Evolutionary conservation across 2,888 invertebrate species (phyloP), one percentile per base, ranked within the genome.

Genomic region (Terebella lapidaria): DNA sequence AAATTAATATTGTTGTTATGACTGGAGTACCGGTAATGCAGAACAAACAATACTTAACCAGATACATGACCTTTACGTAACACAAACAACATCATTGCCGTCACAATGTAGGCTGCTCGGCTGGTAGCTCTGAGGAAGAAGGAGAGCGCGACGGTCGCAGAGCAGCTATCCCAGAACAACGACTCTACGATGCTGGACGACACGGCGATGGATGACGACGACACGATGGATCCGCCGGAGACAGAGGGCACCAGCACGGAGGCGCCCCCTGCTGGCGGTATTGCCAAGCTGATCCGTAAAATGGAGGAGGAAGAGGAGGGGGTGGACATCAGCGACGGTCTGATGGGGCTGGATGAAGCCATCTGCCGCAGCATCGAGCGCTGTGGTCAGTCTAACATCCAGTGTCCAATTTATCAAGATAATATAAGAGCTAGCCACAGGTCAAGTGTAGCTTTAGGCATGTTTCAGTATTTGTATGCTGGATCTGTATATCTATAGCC

Each of bases 281-380:
- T 45, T 20, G 51, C 30, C 20, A 59, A 29, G 83, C 83, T 61
- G 85, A 88, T 64, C 87, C 89, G 64, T 63, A 55, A 69, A 45
- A 71, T 70, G 30, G 74, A 75, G 30, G 74, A 72, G 26, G 70
- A 71, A 28, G 70, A 70, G 3, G 67, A 69, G 46, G 71, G 70
- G 22, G 65, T 65, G 28, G 71, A 73, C 27, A 64, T 67, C 15
- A 70, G 67, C 15, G 61, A 70, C 3, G 78, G 92, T 78, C 86
- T 94, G 0, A 82, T 94, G 66, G 89, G 93, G 0, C 81, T 96
- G 56, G 95, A 95, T 80, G 90, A 92, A 72, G 94, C 94, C 0
- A 89, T 95, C 63, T 81, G 94, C 1, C 90, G 92, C 74, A 91
- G 94, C 72, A 94, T 96, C 67, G 94, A 94, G 72, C 86, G 90